phyloP scores from a whole-genome alignment of 64 coral and sea anemone species.

The Anthopleura sola region DNA sequence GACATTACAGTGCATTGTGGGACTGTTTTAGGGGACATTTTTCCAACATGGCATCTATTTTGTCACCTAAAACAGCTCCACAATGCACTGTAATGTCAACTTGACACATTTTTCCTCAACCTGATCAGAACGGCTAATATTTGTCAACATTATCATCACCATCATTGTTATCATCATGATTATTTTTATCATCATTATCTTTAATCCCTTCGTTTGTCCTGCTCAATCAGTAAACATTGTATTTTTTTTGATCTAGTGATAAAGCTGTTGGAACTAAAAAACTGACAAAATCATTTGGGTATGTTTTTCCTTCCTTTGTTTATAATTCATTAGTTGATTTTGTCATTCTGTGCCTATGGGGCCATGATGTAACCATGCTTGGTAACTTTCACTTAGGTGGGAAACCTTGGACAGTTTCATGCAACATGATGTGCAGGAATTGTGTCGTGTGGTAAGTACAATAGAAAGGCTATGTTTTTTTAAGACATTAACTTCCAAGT shows the following conservation, averaged over 20 bases:
- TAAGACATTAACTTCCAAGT: too few relatives aligned
- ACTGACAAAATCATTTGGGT: conserved; percentile 96
- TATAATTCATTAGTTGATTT: not conserved
- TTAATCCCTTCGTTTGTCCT: not conserved
- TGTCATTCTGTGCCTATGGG: not conserved
- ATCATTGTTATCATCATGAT: too few relatives aligned
- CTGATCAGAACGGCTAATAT: too few relatives aligned
- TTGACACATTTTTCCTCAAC: too few relatives aligned
- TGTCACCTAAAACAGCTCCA: too few relatives aligned
- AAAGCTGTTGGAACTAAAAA: conserved; percentile 99
- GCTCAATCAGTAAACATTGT: not conserved
- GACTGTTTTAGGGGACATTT: too few relatives aligned
- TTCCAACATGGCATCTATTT: too few relatives aligned
- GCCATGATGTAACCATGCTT: not conserved
- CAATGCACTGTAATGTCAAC: too few relatives aligned
- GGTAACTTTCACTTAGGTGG: conserved; percentile 52
- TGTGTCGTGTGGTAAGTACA: conserved; percentile 87
- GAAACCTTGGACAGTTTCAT: conserved; percentile 98
- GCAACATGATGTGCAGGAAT: conserved; percentile 99
- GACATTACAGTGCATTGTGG: too few relatives aligned
- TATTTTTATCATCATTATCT: not conserved
- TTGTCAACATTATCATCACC: too few relatives aligned
- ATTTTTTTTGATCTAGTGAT: conserved; percentile 49
- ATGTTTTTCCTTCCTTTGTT: not conserved
- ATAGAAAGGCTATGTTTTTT: not conserved